Base-by-base conservation (phyloP, 1,140 invertebrate species). In the Euschistus heros region DNA sequence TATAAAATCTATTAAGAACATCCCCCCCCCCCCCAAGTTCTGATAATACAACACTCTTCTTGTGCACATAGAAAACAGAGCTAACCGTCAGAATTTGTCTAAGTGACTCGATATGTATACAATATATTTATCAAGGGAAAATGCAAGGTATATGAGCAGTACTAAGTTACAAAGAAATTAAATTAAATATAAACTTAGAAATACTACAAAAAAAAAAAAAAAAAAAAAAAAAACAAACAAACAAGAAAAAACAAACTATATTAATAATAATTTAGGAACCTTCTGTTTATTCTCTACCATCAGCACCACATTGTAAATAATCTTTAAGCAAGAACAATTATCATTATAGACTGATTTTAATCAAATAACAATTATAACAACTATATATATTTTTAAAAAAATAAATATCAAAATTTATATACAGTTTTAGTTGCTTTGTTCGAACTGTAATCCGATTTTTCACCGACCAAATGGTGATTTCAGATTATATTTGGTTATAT, bases 381-480 rank as follows among this genome's bases (percentile, higher is more conserved):
- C 18, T 22, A 18, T 50, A 20, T 20, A 50, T 50, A 22, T 22
- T 20, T 22, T 15, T 22, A 57, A 24, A 17, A 24, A 57, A 57
- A 57, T 57, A 57, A 57, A 57, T 57, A 57, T 57, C 6, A 57
- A 22, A 57, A 26, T 57, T 10, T 44, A 57, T 57, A 24, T 26
- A 57, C 54, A 57, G 24, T 24, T 18, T 22, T 57, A 57, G 24
- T 57, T 24, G n/a, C 15, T 57, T 57, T 57, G 24, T 24, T 57
- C 54, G 22, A 50, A 57, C 8, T 13, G 2, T 18, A 57, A 24
- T 20, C 47, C 17, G n/a, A 57, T 24, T 13, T 10, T 57, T 57
- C 54, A 14, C 47, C 47, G 13, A 37, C 1, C 33, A 37, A 37
- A 37, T n/a, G 47, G 47, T 6, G 22, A 18, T n/a, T 22, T 50